Base-by-base conservation (phyloP, 2,113 vertebrate species). In the Corythornis cristatus region DNA sequence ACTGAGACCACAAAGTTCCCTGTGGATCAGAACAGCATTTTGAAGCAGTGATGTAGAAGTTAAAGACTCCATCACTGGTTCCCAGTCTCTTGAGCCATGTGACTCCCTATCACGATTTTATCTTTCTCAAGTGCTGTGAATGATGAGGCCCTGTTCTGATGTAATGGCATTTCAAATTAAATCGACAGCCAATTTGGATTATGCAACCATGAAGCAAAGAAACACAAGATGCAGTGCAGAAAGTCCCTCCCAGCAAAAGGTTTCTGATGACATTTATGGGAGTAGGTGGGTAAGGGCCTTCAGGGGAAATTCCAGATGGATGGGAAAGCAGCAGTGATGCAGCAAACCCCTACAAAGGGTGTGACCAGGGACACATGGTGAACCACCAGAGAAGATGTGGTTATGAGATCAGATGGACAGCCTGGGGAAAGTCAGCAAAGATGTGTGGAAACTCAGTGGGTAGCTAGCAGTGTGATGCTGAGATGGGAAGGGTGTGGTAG, bases 291-390 rank as follows among this genome's bases (percentile, higher is more conserved):
- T 87, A 43, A 53, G 51, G 46, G 64, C 72, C 83, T 77, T 74
- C 28, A 85, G 88, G 91, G 93, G 90, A 70, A 96, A 94, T 96
- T 97, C 96, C 95, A 92, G 56, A 76, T 35, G 48, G 86, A 67
- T 71, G 71, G 93, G 84, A 94, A 94, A 93, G 91, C 54, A 72
- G 73, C 53, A 83, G 62, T 65, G 88, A 74, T 62, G 53, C 14
- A 86, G 50, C 75, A 93, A 89, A 51, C 9, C 72, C 71, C 83
- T 46, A 10, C 0, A 10, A 29, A 92, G 93, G 95, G 92, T 60
- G 87, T 68, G 92, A 92, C 16, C 40, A 2, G 17, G 73, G 83
- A 35, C 71, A 62, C 19, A 13, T 51, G 82, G 93, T 61, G 66
- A 92, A 17, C 68, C 19, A 43, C 23, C 64, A 45, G 71, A 75